Percentiles rank a stretch among this genome's conserved stretches.
These are phyloP conservation scores for Bubo bubo DNA, from an alignment of 2,113 vertebrate species.

Conservation along the genomic window DNA sequence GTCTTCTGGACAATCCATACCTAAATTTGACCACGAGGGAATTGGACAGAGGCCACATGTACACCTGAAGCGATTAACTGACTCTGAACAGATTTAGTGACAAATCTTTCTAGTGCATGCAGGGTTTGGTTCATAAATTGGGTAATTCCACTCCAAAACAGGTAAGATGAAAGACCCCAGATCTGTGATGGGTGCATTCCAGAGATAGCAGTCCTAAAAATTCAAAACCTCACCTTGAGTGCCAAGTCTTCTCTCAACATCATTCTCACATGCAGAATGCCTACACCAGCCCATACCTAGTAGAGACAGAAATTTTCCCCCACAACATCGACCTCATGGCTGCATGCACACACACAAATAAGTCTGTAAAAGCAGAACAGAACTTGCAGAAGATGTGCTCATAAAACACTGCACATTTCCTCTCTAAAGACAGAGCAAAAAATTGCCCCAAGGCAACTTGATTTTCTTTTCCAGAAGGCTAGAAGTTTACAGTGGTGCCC, in stretches of 20 bases:
- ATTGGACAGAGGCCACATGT: neutral
- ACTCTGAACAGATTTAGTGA: neutral
- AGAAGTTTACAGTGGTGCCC: neutral
- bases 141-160: neutral
- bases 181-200: neutral
- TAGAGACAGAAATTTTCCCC: neutral
- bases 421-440: neutral
- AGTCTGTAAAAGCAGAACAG: neutral
- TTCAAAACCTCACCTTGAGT: neutral
- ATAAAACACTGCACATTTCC: rapidly evolving
- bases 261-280: neutral
- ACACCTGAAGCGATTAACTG: neutral
- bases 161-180: neutral
- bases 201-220: neutral
- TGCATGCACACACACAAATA: neutral
- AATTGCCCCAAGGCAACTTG: neutral
- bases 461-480: neutral
- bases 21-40: neutral
- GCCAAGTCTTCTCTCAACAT: neutral
- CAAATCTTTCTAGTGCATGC: neutral
- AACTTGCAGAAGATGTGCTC: neutral
- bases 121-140: neutral
- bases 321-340: neutral
- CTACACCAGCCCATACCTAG: neutral
- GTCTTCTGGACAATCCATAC: neutral